Evolutionary conservation across 2,113 vertebrate species (phyloP).

Genomic region (Nothocercus nigrocapillus): DNA sequence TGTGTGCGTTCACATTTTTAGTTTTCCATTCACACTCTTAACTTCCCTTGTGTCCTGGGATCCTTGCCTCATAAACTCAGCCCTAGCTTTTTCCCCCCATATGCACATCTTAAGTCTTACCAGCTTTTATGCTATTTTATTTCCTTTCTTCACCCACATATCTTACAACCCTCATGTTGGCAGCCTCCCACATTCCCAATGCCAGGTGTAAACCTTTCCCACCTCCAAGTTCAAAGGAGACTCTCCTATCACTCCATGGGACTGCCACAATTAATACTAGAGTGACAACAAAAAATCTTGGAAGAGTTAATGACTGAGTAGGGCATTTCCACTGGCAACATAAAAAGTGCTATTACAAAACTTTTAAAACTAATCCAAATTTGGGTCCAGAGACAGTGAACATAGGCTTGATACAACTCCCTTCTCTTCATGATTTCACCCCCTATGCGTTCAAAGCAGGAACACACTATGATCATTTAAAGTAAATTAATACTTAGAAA

Average conservation of each 20-base stretch:
- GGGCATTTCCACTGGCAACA: background rate
- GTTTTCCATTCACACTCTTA: background rate
- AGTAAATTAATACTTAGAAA: background rate
- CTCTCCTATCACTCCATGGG: background rate
- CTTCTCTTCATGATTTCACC: background rate
- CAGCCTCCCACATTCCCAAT: background rate
- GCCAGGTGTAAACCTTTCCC: background rate
- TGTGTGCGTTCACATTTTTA: background rate
- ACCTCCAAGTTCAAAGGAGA: background rate
- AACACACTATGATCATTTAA: background rate
- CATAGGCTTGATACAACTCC: background rate
- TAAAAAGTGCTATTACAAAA: background rate
- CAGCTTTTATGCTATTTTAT: background rate
- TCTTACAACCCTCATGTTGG: fast-evolving
- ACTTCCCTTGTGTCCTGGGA: background rate
- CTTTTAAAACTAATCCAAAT: background rate
- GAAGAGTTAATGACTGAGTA: background rate
- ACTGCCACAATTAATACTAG: background rate
- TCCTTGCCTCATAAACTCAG: background rate
- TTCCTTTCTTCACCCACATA: background rate
- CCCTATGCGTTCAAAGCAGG: background rate
- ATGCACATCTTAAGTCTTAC: fast-evolving
- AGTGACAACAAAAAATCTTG: background rate
- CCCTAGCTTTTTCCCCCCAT: background rate
- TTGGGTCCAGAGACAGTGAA: background rate